These are phyloP conservation scores for Quadroppia sp. DNA, from an alignment of 2,888 invertebrate species.

Conservation along the genomic window DNA sequence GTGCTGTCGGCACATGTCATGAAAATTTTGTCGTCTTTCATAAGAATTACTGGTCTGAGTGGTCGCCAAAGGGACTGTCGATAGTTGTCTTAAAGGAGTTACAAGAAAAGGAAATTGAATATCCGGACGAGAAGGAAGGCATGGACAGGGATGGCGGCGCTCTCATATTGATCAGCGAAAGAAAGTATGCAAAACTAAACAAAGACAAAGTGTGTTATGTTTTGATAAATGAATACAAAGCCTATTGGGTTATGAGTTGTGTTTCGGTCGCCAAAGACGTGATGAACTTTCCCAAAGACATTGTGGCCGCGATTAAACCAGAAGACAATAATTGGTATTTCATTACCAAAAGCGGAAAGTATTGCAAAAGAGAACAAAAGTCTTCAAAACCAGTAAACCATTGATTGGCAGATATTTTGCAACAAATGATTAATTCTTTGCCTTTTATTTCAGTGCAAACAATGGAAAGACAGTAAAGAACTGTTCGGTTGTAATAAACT, in stretches of 20 bases:
- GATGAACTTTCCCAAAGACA: constrained; percentile 6
- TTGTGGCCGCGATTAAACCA: background rate
- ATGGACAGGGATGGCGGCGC: background rate
- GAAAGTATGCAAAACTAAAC: background rate
- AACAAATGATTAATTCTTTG: background rate
- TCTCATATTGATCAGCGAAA: background rate
- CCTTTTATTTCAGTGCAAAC: background rate
- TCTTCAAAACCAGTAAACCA: background rate
- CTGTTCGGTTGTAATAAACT: constrained; percentile 10
- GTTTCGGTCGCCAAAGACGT: background rate
- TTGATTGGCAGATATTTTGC: background rate
- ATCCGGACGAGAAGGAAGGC: constrained; percentile 2
- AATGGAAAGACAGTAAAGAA: constrained; percentile 4
- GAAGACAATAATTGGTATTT: background rate
- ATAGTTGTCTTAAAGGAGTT: background rate
- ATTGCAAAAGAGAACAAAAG: background rate
- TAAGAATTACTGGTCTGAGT: background rate
- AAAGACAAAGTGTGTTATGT: constrained; percentile 6
- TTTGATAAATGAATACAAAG: background rate
- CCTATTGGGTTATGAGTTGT: background rate
- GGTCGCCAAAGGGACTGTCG: background rate
- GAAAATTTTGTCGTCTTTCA: background rate
- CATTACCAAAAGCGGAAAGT: background rate
- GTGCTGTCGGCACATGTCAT: background rate
- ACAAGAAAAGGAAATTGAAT: background rate